Base-by-base conservation (phyloP, 2,113 vertebrate genomes). In the Phylloscopus trochilus region DNA sequence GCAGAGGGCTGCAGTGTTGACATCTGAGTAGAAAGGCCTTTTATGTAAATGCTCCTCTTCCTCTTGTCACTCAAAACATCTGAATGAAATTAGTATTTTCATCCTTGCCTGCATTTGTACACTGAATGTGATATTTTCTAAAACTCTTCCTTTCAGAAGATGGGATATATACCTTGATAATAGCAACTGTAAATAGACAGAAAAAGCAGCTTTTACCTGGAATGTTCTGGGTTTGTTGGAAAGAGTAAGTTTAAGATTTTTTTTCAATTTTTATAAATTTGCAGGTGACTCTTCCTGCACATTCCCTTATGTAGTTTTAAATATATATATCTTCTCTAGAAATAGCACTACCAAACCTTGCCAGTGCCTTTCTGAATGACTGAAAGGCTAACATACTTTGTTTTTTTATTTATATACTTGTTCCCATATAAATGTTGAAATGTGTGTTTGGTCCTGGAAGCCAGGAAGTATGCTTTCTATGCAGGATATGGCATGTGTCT, bases 1-100 rank as follows among this genome's bases (percentile, higher is more conserved):
- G 92, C 93, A 96, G 95, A 94, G 89, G 94, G 93, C 94, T 95
- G 87, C 64, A 79, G 80, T 88, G 80, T 74, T 39, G 26, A 89
- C 74, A 76, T 83, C 4, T 16, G 96, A 63, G 79, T 81, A 89
- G 67, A 86, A 95, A 90, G 31, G 75, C 89, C 72, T 95, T 97
- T 94, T 89, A 93, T 55, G 67, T 89, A 81, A 96, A 76, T 39
- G 30, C 33, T 62, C 8, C 70, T 90, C 35, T 37, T 89, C n/a
- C 27, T 72, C 52, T 67, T 70, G 63, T 87, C 59, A n/a, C 30
- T 95, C 33, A 44, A 69, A 92, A 87, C 81, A 43, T 81, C 88
- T 85, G 82, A 89, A 77, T 83, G 60, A 82, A 92, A 93, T 80
- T 58, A 92, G 13, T 55, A 63, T 87, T 95, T 94, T 89, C 94